These are phyloP conservation scores for Pitta sordida DNA, from an alignment of 2,113 vertebrate species.

Conservation along the genomic window DNA sequence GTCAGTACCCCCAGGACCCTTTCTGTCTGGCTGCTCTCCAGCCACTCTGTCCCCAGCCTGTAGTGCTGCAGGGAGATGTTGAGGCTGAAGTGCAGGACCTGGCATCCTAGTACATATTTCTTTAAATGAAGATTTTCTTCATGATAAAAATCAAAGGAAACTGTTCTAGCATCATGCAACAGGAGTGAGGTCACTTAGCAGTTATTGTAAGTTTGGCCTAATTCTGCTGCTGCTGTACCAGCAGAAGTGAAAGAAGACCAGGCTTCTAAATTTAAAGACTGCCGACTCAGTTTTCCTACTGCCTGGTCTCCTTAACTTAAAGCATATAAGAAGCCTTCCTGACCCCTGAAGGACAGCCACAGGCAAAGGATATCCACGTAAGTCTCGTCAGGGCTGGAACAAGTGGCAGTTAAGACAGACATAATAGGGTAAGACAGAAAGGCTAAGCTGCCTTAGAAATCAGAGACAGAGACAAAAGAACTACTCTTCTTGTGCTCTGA, in stretches of 20 bases:
- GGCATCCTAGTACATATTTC: rapidly evolving
- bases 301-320: not conserved
- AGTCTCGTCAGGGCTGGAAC: not conserved
- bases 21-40: too few relatives aligned
- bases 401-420: not conserved
- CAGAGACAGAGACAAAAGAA: not conserved
- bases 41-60: too few relatives aligned
- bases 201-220: not conserved
- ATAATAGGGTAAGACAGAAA: not conserved
- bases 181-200: not conserved
- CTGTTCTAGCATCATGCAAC: not conserved
- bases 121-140: not conserved
- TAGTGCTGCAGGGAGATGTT: too few relatives aligned
- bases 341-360: not conserved
- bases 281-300: not conserved
- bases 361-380: not conserved
- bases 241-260: slow-evolving; percentile 28
- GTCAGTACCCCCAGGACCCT: too few relatives aligned
- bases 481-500: not conserved
- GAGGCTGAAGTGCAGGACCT: too few relatives aligned
- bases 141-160: not conserved
- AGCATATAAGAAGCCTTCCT: not conserved
- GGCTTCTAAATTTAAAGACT: slow-evolving; percentile 16
- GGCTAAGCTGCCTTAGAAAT: not conserved
- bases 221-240: not conserved